A percentile compares a stretch with the other conserved stretches of the same genome.
phyloP scores from a whole-genome alignment of 1,140 invertebrate genomes.

The Venustaconcha ellipsiformis region DNA sequence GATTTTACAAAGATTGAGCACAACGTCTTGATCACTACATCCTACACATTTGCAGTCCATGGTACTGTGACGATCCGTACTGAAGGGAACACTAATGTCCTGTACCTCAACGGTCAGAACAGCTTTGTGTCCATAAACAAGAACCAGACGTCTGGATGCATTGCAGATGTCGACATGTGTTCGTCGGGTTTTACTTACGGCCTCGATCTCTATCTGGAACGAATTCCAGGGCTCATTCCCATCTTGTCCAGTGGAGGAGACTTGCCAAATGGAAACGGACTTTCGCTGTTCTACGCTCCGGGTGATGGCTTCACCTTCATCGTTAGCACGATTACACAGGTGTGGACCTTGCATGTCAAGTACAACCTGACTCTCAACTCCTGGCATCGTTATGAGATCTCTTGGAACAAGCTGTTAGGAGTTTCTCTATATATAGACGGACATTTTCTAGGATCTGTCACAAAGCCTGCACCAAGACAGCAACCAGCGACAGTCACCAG shows the following conservation, averaged over 20 bases:
- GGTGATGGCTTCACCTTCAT: constrained; percentile 12
- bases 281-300: constrained; percentile 15
- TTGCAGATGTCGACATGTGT: constrained; percentile 14
- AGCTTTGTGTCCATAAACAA: constrained; percentile 18
- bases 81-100: not conserved
- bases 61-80: constrained; percentile 9
- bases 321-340: constrained; percentile 16
- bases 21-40: constrained; percentile 21
- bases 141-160: not conserved
- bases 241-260: constrained; percentile 25
- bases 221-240: constrained; percentile 12
- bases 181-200: constrained; percentile 16
- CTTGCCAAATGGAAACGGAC: constrained; percentile 15
- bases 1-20: constrained; percentile 15
- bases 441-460: constrained; percentile 14
- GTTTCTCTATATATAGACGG: constrained; percentile 18
- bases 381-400: constrained; percentile 28
- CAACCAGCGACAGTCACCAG: not conserved
- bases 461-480: not conserved
- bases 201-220: constrained; percentile 15
- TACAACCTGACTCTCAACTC: constrained; percentile 14
- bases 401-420: constrained; percentile 23
- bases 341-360: constrained; percentile 14
- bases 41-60: not conserved
- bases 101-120: constrained; percentile 11